phyloP scores from a whole-genome alignment of 2,113 vertebrate species.

The Caretta caretta region DNA sequence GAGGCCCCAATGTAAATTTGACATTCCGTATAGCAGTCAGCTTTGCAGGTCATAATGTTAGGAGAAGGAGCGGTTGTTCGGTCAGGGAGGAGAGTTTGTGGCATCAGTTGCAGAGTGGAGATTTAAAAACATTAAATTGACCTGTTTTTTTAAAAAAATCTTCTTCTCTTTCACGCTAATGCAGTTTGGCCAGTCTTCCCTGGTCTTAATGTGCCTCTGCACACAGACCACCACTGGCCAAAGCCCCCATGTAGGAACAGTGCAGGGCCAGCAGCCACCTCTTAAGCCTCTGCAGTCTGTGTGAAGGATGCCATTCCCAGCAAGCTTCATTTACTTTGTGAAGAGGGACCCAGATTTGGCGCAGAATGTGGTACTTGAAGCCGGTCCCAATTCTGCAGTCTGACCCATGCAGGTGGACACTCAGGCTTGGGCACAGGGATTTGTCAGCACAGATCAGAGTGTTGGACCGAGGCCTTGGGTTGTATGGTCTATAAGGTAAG shows the following conservation, averaged over 20 bases:
- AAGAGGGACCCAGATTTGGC: slow-evolving; percentile 41
- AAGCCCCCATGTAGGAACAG: background rate
- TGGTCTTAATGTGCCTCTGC: slow-evolving; percentile 17
- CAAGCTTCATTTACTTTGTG: slow-evolving; percentile 62
- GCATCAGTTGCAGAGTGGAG: slow-evolving; percentile 61
- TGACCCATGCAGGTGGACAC: background rate
- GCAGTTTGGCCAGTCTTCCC: slow-evolving; percentile 21
- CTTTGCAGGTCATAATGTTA: slow-evolving; percentile 61
- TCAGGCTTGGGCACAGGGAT: background rate
- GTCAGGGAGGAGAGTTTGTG: slow-evolving; percentile 42
- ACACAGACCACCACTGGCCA: background rate
- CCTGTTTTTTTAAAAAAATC: slow-evolving; percentile 46
- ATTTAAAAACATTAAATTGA: slow-evolving; percentile 43
- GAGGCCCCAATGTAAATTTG: slow-evolving; percentile 65
- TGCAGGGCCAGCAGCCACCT: background rate
- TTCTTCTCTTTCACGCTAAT: slow-evolving; percentile 38
- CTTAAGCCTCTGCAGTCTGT: slow-evolving; percentile 46
- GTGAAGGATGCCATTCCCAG: slow-evolving; percentile 11
- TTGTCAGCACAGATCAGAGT: background rate
- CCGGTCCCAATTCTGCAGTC: slow-evolving; percentile 34
- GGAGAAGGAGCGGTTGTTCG: slow-evolving; percentile 55
- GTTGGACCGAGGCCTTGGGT: fast-evolving
- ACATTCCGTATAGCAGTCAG: slow-evolving; percentile 57
- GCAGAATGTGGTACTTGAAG: background rate
- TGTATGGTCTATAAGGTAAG: background rate